Percentiles rank a stretch among this genome's conserved stretches.
phyloP scores from a whole-genome alignment of 2,888 invertebrate genomes.

The Euzetes globulus region DNA sequence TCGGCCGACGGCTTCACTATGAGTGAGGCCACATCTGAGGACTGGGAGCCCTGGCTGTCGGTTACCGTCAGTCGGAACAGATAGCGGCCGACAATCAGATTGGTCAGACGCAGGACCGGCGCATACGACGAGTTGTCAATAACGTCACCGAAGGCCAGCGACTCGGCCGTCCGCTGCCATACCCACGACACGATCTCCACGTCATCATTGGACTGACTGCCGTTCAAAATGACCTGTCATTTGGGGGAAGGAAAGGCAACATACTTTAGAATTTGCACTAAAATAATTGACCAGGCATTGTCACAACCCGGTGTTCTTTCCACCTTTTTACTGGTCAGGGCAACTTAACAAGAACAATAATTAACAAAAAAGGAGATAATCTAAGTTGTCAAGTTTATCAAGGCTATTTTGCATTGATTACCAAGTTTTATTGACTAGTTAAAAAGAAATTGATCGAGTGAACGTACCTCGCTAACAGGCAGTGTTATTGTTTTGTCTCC shows the following conservation, averaged over 20 bases:
- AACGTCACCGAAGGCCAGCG: constrained; percentile 72
- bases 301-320: too few species aligned
- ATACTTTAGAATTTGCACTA: too few species aligned
- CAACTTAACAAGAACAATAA: too few species aligned
- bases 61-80: constrained; percentile 79
- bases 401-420: too few species aligned
- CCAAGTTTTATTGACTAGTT: too few species aligned
- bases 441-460: too few species aligned
- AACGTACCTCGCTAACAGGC: constrained; percentile 57
- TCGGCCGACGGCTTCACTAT: constrained; percentile 70
- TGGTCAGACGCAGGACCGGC: constrained; percentile 71
- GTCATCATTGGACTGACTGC: constrained; percentile 76
- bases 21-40: constrained; percentile 72
- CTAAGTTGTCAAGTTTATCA: too few species aligned
- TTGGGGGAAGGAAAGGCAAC: too few species aligned
- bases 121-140: constrained; percentile 67
- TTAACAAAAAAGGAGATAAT: too few species aligned
- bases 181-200: constrained; percentile 72
- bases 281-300: too few species aligned
- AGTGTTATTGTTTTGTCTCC: constrained; percentile 69
- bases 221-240: constrained; percentile 62
- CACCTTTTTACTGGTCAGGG: too few species aligned
- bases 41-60: constrained; percentile 78
- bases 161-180: constrained; percentile 67
- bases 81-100: constrained; percentile 76